Conservation (phyloP, 53 echinoderm and acorn worm species). For the Temnopleurus reevesii region DNA sequence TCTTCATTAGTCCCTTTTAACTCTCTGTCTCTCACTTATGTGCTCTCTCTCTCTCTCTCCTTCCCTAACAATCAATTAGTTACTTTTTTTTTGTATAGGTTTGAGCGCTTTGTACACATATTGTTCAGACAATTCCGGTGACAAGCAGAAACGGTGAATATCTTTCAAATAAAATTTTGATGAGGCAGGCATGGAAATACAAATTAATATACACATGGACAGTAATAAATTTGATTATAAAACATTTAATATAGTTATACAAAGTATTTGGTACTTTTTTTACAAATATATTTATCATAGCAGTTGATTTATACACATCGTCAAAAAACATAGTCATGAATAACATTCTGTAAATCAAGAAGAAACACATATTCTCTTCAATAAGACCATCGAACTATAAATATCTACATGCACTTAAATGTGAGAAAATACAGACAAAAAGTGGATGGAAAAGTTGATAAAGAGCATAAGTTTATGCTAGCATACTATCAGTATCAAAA, state of each 20-base stretch:
- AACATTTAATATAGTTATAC: slow-evolving; percentile 63
- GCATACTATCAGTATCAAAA: neutral
- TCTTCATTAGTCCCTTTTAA: neutral
- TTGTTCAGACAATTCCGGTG: neutral
- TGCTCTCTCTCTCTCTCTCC: neutral
- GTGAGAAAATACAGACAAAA: neutral
- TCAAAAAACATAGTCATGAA: neutral
- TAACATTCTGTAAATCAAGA: neutral
- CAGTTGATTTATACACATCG: slow-evolving; percentile 42
- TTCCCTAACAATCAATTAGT: neutral
- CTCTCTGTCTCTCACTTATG: neutral
- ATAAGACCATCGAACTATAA: neutral
- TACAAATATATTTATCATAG: slow-evolving; percentile 61
- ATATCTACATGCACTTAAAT: slow-evolving; percentile 19
- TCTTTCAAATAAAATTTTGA: neutral
- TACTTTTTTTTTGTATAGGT: neutral
- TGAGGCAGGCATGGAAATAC: neutral
- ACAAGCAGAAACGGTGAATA: neutral
- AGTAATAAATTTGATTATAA: slow-evolving; percentile 38
- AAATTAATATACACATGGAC: neutral
- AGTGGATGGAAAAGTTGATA: slow-evolving; percentile 13
- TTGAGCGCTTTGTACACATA: neutral
- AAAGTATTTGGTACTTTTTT: slow-evolving; percentile 60
- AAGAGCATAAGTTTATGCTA: neutral
- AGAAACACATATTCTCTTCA: slow-evolving; percentile 19